Evolutionary conservation across 2,113 vertebrate species (phyloP).

Genomic region (Sigmodon hispidus): DNA sequence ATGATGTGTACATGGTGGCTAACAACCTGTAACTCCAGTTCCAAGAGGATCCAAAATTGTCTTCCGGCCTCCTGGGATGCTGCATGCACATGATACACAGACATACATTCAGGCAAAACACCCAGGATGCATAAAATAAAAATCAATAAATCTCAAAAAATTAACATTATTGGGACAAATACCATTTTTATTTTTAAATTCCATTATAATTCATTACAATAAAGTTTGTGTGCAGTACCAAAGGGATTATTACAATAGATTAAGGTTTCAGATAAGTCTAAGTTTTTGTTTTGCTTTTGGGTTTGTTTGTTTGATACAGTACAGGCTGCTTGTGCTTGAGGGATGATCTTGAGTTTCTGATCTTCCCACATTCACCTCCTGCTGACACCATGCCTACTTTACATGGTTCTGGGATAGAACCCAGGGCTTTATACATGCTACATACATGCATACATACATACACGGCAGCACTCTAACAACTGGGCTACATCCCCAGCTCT

Average conservation of each 20-base stretch:
- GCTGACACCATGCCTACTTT: not conserved
- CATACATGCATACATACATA: not conserved
- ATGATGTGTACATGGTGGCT: not conserved
- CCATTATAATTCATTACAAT: not conserved
- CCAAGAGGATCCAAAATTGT: not conserved
- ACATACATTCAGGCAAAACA: not conserved
- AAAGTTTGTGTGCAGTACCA: not conserved
- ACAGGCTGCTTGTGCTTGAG: not conserved
- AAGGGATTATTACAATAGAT: not conserved
- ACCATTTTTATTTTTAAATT: conserved; percentile 17
- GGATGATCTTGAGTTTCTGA: not conserved
- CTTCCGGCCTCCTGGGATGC: not conserved
- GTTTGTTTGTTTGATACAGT: not conserved
- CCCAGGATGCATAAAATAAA: not conserved
- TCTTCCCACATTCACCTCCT: not conserved
- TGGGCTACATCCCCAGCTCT: not conserved
- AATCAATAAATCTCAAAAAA: not conserved
- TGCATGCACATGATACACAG: not conserved
- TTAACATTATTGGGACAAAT: not conserved
- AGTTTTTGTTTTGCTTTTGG: not conserved
- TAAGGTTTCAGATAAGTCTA: not conserved
- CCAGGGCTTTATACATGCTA: not conserved
- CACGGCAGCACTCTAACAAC: not conserved
- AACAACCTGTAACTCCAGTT: not conserved
- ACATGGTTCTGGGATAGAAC: not conserved